Base-by-base conservation (phyloP, 2,797 vertebrate genomes). In the Chrysocyon brachyurus region DNA sequence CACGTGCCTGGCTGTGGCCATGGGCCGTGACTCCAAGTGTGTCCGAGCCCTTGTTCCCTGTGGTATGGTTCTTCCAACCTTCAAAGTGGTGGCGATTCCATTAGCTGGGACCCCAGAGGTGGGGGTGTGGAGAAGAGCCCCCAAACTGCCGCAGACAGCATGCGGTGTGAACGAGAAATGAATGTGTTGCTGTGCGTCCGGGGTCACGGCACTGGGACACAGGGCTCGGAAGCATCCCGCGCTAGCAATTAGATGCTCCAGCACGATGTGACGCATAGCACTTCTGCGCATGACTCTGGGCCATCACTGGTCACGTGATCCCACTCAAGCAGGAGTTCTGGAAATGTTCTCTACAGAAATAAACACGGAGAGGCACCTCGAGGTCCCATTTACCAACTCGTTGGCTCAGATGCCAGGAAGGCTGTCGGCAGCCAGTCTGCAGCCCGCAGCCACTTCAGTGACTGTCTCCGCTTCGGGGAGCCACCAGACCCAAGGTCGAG, bases 21-120 rank as follows among this genome's bases (percentile, higher is more conserved):
- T 1, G 3, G 49, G 40, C 40, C 3, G 40, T 12, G 24, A 9
- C 46, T 46, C 22, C 2, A 2, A 26, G 15, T 14, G 59, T 14
- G 4, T 31, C 59, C 31, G 49, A 22, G 24, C n/a, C 22, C n/a
- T 26, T 0, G 12, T 3, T 36, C 46, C 46, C 73, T 31, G 9
- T 3, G 15, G 6, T 26, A 4, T 0, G 4, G 16, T 11, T 10
- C 59, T 64, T 12, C 10, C n/a, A 22, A 6, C 3, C 61, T 28
- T 40, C n/a, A 10, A 31, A 11, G 21, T 31, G 7, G 12, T 14
- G n/a, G 16, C 46, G 21, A 12, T 16, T 15, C 26, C 12, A 7
- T 11, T 7, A 16, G 33, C 61, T 9, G 22, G 75, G 75, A 21
- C 36, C 75, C 49, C 59, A 14, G 49, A 40, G 61, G 6, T 31